These are phyloP conservation scores for Spilogale gracilis DNA, from an alignment of 2,113 vertebrate species.

Conservation along the genomic window DNA sequence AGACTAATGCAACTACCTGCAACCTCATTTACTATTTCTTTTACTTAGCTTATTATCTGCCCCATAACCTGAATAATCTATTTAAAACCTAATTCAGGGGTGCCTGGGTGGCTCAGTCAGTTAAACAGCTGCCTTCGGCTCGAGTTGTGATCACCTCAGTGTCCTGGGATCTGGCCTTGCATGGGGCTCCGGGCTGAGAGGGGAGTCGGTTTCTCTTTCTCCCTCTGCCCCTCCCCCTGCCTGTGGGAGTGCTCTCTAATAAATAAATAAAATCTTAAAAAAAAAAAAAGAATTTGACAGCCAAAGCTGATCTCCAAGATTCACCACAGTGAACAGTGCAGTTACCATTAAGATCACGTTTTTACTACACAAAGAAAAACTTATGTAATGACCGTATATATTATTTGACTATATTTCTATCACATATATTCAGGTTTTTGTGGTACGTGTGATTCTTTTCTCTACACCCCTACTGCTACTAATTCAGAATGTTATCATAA, in stretches of 20 bases:
- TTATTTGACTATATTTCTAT: conserved; percentile 12
- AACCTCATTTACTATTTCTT: neutral
- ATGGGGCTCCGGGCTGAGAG: too few species aligned
- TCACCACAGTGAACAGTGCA: neutral
- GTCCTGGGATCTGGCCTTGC: too few species aligned
- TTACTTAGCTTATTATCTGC: neutral
- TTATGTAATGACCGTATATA: neutral
- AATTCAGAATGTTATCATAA: neutral
- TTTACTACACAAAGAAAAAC: conserved; percentile 1
- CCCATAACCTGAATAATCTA: neutral
- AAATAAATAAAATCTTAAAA: too few species aligned
- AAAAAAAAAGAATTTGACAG: conserved; percentile 5
- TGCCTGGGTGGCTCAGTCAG: too few species aligned
- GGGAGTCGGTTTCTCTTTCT: too few species aligned
- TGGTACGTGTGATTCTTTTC: neutral
- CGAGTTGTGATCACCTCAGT: too few species aligned
- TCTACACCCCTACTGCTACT: neutral
- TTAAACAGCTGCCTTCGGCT: too few species aligned
- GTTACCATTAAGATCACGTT: neutral
- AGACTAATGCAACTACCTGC: neutral
- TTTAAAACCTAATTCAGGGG: conserved; percentile 27
- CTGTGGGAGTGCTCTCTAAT: too few species aligned
- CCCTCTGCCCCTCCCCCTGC: too few species aligned
- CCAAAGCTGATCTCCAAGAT: neutral
- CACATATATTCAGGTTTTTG: neutral